phyloP scores from a whole-genome alignment of 2,888 invertebrate genomes.

The Andrena bicolor region DNA sequence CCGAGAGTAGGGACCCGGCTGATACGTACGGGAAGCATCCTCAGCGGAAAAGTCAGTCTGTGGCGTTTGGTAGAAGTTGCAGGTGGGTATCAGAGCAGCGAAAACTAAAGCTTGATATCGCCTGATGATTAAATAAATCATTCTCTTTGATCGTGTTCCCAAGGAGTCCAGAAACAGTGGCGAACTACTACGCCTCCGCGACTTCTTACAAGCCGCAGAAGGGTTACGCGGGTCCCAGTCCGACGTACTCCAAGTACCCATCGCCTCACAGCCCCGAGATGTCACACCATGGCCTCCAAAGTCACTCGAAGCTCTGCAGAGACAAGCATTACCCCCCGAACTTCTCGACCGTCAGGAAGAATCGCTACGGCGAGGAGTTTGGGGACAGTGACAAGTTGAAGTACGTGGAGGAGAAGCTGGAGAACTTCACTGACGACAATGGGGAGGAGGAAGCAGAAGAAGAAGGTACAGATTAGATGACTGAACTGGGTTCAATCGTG shows the following conservation, averaged over 20 bases:
- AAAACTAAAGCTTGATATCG: background rate
- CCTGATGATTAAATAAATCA: background rate
- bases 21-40: constrained; percentile 68
- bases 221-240: constrained; percentile 50
- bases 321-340: constrained; percentile 56
- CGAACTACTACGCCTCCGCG: constrained; percentile 62
- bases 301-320: constrained; percentile 24
- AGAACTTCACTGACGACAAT: constrained; percentile 57
- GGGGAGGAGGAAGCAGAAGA: constrained; percentile 57
- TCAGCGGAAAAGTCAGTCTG: constrained; percentile 56
- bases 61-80: constrained; percentile 44
- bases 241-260: constrained; percentile 60
- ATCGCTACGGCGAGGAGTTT: constrained; percentile 61
- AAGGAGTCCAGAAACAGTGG: constrained; percentile 64
- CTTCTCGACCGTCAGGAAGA: constrained; percentile 61
- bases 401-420: constrained; percentile 61
- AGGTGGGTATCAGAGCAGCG: constrained; percentile 63
- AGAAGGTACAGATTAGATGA: constrained; percentile 43
- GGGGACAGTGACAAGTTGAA: constrained; percentile 63
- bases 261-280: constrained; percentile 27
- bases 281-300: constrained; percentile 34
- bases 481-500: background rate
- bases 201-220: constrained; percentile 67
- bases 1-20: constrained; percentile 47
- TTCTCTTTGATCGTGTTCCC: constrained; percentile 8